Conservation (phyloP, 2,113 vertebrate species). For the Dascyllus trimaculatus region DNA sequence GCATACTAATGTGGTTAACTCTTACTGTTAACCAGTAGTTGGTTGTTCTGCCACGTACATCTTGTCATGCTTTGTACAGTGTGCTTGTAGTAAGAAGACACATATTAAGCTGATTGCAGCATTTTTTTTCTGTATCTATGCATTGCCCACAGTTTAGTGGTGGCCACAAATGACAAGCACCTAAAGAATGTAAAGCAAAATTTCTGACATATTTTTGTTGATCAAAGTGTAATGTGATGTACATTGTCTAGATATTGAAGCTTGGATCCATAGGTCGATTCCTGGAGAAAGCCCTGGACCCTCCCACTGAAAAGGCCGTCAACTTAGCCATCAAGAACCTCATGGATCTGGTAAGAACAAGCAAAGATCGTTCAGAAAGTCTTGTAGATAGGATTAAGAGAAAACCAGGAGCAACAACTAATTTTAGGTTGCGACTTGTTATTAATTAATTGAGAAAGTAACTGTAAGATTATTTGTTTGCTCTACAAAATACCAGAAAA, state of each 20-base stretch:
- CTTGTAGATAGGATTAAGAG: not conserved
- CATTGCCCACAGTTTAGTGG: not conserved
- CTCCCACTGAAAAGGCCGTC: constrained; percentile 89
- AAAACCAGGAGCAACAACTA: not conserved
- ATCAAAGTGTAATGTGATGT: constrained; percentile 10
- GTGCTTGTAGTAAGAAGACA: not conserved
- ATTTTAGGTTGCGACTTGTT: not conserved
- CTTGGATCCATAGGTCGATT: constrained; percentile 93
- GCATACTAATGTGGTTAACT: not conserved
- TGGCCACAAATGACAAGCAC: not conserved
- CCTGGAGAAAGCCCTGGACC: constrained; percentile 92
- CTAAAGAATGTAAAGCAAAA: too few species aligned
- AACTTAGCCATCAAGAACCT: constrained; percentile 92
- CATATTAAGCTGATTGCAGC: not conserved
- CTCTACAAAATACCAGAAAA: not conserved
- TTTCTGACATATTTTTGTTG: not conserved
- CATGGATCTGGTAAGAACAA: constrained; percentile 89
- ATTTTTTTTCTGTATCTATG: not conserved
- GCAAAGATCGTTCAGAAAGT: not conserved
- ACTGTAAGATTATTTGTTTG: too few species aligned
- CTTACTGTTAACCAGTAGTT: not conserved
- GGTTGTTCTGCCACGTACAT: not conserved
- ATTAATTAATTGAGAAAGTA: too few species aligned
- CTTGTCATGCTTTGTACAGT: not conserved
- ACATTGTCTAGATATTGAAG: constrained; percentile 89